These are phyloP conservation scores for Dysmachus trigonus DNA, from an alignment of 2,888 invertebrate species.

Conservation along the genomic window DNA sequence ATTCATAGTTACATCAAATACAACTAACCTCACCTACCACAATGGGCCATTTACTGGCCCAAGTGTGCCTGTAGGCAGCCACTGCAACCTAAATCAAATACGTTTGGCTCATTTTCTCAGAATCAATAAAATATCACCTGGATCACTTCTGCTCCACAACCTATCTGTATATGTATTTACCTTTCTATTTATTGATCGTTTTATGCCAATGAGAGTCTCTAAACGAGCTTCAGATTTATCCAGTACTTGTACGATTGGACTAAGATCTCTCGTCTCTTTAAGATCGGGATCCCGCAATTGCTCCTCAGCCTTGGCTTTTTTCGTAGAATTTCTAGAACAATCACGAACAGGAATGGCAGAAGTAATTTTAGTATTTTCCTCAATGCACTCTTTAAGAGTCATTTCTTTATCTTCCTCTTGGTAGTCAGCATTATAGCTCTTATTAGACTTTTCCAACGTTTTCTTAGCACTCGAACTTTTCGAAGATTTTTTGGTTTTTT, in stretches of 20 bases:
- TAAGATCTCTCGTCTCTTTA: not conserved
- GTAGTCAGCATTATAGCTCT: not conserved
- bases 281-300: not conserved
- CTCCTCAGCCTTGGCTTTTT: not conserved
- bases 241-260: slow-evolving; percentile 45
- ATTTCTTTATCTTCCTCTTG: not conserved
- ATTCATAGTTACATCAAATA: too few species aligned
- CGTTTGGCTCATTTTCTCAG: too few species aligned
- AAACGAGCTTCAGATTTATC: slow-evolving; percentile 57
- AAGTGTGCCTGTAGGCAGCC: too few species aligned
- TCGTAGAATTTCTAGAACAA: not conserved
- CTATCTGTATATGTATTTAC: slow-evolving; percentile 50
- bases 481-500: not conserved
- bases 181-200: slow-evolving; percentile 51
- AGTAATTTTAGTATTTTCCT: not conserved
- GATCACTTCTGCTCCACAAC: too few species aligned
- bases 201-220: slow-evolving; percentile 56
- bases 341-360: not conserved
- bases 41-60: too few species aligned
- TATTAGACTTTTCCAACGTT: not conserved
- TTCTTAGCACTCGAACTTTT: not conserved
- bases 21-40: too few species aligned
- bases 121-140: too few species aligned
- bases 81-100: too few species aligned
- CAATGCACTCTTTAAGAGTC: not conserved